Evolutionary conservation across 2,888 invertebrate genomes (phyloP).

Genomic region (Conchocele bisecta): DNA sequence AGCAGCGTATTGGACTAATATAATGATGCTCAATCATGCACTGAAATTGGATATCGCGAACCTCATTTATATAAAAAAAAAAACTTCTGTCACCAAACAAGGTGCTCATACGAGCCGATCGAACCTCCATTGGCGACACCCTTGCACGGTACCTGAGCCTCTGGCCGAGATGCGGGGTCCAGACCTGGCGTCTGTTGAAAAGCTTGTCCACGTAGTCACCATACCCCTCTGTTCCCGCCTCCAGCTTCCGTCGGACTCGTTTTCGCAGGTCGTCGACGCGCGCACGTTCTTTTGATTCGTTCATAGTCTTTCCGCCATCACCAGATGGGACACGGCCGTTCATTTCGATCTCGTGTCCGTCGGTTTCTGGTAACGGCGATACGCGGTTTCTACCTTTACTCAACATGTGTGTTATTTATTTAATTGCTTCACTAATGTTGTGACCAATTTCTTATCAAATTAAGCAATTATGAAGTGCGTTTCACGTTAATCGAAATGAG

Average conservation of each 20-base stretch:
- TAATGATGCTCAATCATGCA: too few species aligned
- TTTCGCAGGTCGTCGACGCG: not conserved
- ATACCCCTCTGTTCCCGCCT: conserved; percentile 44
- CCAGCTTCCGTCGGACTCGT: conserved; percentile 29
- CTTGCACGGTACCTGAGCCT: conserved; percentile 50
- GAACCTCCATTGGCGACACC: too few species aligned
- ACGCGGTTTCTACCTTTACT: conserved; percentile 3
- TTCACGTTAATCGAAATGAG: too few species aligned
- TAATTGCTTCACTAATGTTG: not conserved
- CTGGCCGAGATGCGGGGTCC: conserved; percentile 52
- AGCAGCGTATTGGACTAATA: too few species aligned
- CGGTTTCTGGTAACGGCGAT: not conserved
- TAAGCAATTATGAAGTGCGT: too few species aligned
- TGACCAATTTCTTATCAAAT: too few species aligned
- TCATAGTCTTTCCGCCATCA: too few species aligned
- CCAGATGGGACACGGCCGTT: not conserved
- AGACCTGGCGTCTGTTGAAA: conserved; percentile 52
- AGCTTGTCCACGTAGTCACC: conserved; percentile 50
- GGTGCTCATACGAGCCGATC: too few species aligned
- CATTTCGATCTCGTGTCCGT: not conserved
- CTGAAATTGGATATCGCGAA: too few species aligned
- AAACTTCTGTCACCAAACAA: too few species aligned
- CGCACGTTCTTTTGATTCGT: not conserved
- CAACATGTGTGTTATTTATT: not conserved
- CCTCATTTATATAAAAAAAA: too few species aligned